Percentiles rank a stretch among this genome's conserved stretches.
Conservation (phyloP, 2,113 vertebrate species). For the Rhynchomys soricoides region DNA sequence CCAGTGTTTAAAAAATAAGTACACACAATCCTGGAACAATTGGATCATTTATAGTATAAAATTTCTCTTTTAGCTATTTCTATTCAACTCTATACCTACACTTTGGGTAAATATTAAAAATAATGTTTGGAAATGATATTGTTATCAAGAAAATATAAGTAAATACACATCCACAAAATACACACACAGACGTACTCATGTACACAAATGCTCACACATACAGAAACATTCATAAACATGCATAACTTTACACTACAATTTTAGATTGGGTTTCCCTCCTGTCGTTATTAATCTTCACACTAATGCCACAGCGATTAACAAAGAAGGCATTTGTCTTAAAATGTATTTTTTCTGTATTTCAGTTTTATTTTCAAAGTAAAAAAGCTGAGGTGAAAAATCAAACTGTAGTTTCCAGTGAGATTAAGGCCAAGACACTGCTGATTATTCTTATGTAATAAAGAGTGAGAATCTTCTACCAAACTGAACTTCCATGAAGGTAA, state of each 20-base stretch:
- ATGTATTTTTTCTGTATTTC: background rate
- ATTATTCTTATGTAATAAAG: background rate
- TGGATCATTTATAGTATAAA: background rate
- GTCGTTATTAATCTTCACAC: background rate
- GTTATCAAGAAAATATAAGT: background rate
- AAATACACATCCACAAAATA: background rate
- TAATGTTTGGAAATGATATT: background rate
- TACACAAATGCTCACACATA: background rate
- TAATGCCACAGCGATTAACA: background rate
- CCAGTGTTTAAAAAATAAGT: background rate
- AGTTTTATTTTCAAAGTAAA: constrained; percentile 30
- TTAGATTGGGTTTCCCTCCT: background rate
- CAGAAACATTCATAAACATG: background rate
- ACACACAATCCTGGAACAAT: background rate
- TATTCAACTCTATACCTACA: background rate
- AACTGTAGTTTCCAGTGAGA: constrained; percentile 6
- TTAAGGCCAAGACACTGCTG: background rate
- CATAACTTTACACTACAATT: background rate
- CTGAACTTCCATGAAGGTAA: background rate
- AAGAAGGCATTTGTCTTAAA: background rate
- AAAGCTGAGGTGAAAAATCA: constrained; percentile 1
- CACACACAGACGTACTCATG: background rate
- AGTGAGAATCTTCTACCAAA: background rate
- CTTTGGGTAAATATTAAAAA: background rate
- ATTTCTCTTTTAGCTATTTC: background rate